Conservation (phyloP, 2,888 invertebrate genomes). For the Antheraea assamensis region DNA sequence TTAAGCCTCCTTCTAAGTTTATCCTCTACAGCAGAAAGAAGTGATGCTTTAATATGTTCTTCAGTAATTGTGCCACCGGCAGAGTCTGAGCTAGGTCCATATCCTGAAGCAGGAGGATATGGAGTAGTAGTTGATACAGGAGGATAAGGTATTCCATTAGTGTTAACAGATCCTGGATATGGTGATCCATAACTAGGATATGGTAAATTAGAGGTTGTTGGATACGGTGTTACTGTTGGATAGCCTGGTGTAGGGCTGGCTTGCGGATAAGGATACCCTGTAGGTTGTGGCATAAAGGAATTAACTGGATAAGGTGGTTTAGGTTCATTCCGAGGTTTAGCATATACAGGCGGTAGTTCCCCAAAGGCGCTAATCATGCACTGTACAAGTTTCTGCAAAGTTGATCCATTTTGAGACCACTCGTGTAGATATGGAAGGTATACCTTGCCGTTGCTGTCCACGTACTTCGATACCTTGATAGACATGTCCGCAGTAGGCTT, state of each 20-base stretch:
- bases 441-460: slow-evolving; percentile 97
- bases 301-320: slow-evolving; percentile 84
- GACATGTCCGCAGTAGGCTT: slow-evolving; percentile 97
- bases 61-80: slow-evolving; percentile 94
- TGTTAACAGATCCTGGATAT: slow-evolving; percentile 59
- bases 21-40: slow-evolving; percentile 97
- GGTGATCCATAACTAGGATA: slow-evolving; percentile 79
- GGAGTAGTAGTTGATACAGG: slow-evolving; percentile 49
- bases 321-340: slow-evolving; percentile 84
- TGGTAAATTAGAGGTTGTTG: slow-evolving; percentile 68
- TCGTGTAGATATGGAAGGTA: slow-evolving; percentile 98
- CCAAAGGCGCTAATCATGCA: slow-evolving; percentile 96
- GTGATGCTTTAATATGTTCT: slow-evolving; percentile 96
- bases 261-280: slow-evolving; percentile 71
- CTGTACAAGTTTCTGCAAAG: slow-evolving; percentile 93
- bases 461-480: slow-evolving; percentile 96
- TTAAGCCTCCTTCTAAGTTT: slow-evolving; percentile 92
- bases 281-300: slow-evolving; percentile 71
- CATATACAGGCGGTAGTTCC: slow-evolving; percentile 96
- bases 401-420: slow-evolving; percentile 92
- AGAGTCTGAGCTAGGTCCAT: slow-evolving; percentile 60
- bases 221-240: slow-evolving; percentile 68
- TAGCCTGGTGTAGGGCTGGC: slow-evolving; percentile 56
- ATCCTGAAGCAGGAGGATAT: slow-evolving; percentile 56
- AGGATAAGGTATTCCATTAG: slow-evolving; percentile 56